Evolutionary conservation across 2,797 vertebrate genomes (phyloP), one percentile per base, ranked within the genome.

Genomic region (Crenuchus spilurus): DNA sequence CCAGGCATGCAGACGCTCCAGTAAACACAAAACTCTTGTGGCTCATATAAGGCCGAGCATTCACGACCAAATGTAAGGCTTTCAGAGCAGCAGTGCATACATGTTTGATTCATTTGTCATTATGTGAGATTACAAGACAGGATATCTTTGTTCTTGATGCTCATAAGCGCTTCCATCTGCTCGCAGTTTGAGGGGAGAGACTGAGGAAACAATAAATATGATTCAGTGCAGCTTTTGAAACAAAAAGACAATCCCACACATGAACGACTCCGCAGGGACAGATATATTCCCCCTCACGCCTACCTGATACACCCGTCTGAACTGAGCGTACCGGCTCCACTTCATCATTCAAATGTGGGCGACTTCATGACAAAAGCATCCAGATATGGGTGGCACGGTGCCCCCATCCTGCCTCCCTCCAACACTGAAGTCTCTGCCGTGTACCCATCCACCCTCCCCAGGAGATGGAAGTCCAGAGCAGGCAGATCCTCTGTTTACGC

Each of bases 261-360:
- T 51, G 49, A 46, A 71, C 16, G 55, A 51, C 49, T 72, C 78
- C 64, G 28, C 22, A 14, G 70, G 72, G 75, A 72, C 26, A 80
- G 77, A 46, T 57, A 72, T 83, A 85, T 83, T 86, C 88, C 83
- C 75, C 76, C 83, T 80, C 79, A 89, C 90, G 74, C 90, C 89
- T 88, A 90, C 84, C 83, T 84, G 83, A 85, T 64, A 77, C 77
- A 85, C 33, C 77, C 4, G 70, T 66, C 74, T 33, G 18, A 61
- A 9, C 24, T 73, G 13, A n/a, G 8, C 8, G 46, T 11, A 62
- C 37, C 46, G 37, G 7, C 51, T 54, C 42, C 1, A n/a, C 35
- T 49, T 72, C 65, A 28, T 49, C 14, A 65, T 37, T 65, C 6
- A 35, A 20, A 63, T 64, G 30, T 14, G 18, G 10, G 16, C 41